Percentiles rank a stretch among this genome's conserved stretches.
Conservation (phyloP, 1,140 invertebrate genomes). For the Drosophila saltans region DNA sequence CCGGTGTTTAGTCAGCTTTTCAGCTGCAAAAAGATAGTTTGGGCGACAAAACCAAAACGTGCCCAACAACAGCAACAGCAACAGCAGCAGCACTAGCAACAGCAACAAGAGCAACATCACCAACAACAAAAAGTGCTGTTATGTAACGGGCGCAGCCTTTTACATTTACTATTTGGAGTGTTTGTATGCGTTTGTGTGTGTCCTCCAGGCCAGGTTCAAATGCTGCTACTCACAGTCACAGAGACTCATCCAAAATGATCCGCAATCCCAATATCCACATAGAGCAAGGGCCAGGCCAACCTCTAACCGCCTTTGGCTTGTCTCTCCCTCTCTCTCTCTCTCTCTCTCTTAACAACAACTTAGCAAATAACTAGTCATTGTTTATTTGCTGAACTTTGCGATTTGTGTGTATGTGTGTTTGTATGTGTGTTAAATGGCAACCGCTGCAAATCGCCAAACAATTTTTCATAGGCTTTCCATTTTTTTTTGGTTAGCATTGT, state of each 20-base stretch:
- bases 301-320: constrained; percentile 32
- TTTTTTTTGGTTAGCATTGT: constrained; percentile 7
- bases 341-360: not conserved
- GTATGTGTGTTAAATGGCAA: constrained; percentile 56
- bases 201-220: constrained; percentile 44
- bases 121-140: constrained; percentile 61
- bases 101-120: constrained; percentile 32
- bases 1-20: constrained; percentile 19
- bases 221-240: constrained; percentile 25
- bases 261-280: not conserved
- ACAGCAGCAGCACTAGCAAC: constrained; percentile 28
- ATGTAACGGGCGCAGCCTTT: constrained; percentile 72
- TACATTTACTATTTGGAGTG: constrained; percentile 47
- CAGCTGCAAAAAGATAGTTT: constrained; percentile 14
- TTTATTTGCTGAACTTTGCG: constrained; percentile 59
- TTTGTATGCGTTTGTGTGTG: constrained; percentile 19
- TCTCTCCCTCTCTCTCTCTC: not conserved
- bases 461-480: constrained; percentile 39
- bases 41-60: constrained; percentile 20
- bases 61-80: constrained; percentile 27
- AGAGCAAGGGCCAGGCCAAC: constrained; percentile 35
- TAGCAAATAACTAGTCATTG: constrained; percentile 46
- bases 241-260: constrained; percentile 7
- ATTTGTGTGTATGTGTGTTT: constrained; percentile 16
- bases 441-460: constrained; percentile 40